A percentile compares a stretch with the other conserved stretches of the same genome.
Evolutionary conservation across 1,140 invertebrate genomes (phyloP).

Genomic region (Diuraphis noxia): DNA sequence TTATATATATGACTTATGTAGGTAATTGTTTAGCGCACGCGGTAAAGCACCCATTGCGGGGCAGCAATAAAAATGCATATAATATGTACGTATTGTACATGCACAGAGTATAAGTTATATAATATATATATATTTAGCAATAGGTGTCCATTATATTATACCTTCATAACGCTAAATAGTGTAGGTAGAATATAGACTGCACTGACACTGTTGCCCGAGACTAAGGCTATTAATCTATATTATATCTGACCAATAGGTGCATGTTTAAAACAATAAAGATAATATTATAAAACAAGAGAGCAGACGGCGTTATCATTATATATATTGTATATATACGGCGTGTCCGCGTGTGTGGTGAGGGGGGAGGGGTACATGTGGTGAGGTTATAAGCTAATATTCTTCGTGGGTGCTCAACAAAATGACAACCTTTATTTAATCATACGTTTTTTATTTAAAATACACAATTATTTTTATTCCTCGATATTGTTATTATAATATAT

Average conservation of each 20-base stretch:
- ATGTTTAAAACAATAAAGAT: conserved; percentile 5
- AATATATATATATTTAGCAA: no score
- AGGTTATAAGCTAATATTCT: background rate
- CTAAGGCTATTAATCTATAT: no score
- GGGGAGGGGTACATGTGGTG: no score
- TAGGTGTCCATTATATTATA: background rate
- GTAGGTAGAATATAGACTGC: background rate
- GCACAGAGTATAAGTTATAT: background rate
- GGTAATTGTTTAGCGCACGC: background rate
- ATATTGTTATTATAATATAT: no score
- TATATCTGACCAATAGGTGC: background rate
- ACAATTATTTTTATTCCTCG: no score
- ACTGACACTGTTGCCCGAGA: background rate
- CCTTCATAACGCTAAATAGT: background rate
- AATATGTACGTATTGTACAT: background rate
- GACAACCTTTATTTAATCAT: background rate
- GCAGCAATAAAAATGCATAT: background rate
- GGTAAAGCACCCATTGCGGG: background rate
- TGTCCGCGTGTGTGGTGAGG: background rate
- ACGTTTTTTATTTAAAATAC: no score
- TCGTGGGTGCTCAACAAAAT: no score
- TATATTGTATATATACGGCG: background rate
- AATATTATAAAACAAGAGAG: background rate
- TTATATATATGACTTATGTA: background rate
- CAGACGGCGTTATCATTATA: background rate